phyloP scores from a whole-genome alignment of 2,113 vertebrate species.

The Salvelinus fontinalis region DNA sequence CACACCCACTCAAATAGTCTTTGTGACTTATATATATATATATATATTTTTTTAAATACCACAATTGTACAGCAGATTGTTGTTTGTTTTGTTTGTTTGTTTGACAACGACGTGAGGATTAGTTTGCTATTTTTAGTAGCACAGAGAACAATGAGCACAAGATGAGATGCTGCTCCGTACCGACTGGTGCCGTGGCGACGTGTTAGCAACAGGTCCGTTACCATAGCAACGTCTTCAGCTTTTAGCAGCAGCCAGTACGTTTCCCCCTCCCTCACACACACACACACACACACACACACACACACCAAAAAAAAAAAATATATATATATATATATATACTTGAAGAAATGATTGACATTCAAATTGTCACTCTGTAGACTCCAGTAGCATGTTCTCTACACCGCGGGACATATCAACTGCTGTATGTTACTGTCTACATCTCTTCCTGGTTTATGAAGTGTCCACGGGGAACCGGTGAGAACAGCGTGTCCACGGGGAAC shows the following conservation, averaged over 20 bases:
- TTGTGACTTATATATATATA: too few relatives aligned
- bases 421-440: too few relatives aligned
- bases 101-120: too few relatives aligned
- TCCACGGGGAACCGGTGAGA: too few relatives aligned
- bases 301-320: too few relatives aligned
- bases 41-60: too few relatives aligned
- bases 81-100: not conserved
- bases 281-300: too few relatives aligned
- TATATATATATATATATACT: not conserved
- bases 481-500: too few relatives aligned
- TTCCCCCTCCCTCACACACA: not conserved
- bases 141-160: not conserved
- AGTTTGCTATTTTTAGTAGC: not conserved
- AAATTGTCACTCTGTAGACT: not conserved
- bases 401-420: too few relatives aligned
- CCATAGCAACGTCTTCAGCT: too few relatives aligned
- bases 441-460: too few relatives aligned
- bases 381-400: too few relatives aligned
- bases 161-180: not conserved
- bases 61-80: not conserved
- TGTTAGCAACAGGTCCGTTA: not conserved
- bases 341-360: not conserved
- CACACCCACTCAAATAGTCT: not conserved
- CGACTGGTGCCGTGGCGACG: not conserved
- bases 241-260: not conserved